Evolutionary conservation across 2,797 vertebrate species (phyloP).

Genomic region (Acestrorhynchus altus): DNA sequence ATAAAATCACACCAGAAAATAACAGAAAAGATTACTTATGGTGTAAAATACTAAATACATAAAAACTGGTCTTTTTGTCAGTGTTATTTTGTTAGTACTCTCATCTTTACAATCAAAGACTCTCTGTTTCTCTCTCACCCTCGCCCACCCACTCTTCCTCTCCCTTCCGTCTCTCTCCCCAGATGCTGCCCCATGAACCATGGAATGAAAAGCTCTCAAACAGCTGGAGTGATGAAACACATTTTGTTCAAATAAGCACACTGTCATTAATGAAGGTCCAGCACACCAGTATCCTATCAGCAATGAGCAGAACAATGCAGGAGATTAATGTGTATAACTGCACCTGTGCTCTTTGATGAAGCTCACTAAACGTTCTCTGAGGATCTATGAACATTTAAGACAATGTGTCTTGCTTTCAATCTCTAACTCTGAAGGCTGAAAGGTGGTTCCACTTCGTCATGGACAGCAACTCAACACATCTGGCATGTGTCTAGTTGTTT

Average conservation of each 20-base stretch:
- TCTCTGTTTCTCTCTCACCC: constrained; percentile 22
- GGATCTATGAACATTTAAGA: not conserved
- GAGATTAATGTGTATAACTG: not conserved
- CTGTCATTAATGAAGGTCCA: constrained; percentile 9
- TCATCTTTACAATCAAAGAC: not conserved
- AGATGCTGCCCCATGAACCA: not conserved
- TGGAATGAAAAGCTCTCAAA: constrained; percentile 3
- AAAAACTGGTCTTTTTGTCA: too few relatives aligned
- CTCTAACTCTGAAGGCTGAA: not conserved
- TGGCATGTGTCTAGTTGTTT: not conserved
- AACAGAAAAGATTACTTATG: not conserved
- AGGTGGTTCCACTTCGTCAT: constrained; percentile 9
- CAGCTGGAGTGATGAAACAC: constrained; percentile 23
- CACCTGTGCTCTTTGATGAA: constrained; percentile 10
- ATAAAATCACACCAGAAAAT: too few relatives aligned
- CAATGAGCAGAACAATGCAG: not conserved
- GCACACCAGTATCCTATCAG: not conserved
- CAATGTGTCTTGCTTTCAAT: not conserved
- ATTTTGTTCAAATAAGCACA: constrained; percentile 11
- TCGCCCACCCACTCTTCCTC: constrained; percentile 28
- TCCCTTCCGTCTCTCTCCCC: not conserved
- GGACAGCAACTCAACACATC: not conserved
- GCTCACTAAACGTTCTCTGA: not conserved
- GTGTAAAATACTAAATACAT: not conserved
- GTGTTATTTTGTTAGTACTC: too few relatives aligned